phyloP scores from a whole-genome alignment of 2,888 invertebrate species.

The Apamea epomidion region DNA sequence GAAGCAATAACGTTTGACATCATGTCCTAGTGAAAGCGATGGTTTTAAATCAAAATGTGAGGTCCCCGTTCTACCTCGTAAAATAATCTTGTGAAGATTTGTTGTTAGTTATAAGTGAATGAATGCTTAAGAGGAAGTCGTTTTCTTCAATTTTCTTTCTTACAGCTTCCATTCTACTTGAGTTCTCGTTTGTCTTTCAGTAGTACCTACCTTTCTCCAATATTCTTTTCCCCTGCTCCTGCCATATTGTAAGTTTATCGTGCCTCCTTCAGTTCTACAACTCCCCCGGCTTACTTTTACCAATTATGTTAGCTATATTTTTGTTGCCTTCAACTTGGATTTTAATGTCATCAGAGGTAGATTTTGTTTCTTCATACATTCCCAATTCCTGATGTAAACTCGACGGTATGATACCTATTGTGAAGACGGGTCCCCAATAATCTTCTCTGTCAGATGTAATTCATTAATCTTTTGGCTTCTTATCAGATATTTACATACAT shows the following conservation, averaged over 20 bases:
- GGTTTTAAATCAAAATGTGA: slow-evolving; percentile 49
- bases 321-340: neutral
- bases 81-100: slow-evolving; percentile 31
- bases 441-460: slow-evolving; percentile 40
- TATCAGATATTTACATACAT: slow-evolving; percentile 53
- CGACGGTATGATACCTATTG: neutral
- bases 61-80: slow-evolving; percentile 23
- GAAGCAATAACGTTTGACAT: slow-evolving; percentile 55
- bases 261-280: neutral
- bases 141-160: neutral
- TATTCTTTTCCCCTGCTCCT: neutral
- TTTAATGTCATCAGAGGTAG: neutral
- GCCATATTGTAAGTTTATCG: neutral
- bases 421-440: slow-evolving; percentile 24
- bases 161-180: neutral
- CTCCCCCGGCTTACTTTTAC: neutral
- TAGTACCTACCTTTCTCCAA: neutral
- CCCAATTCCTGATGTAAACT: neutral
- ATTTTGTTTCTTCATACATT: neutral
- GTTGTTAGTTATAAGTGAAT: slow-evolving; percentile 8
- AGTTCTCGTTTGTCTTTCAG: neutral
- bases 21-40: slow-evolving; percentile 61
- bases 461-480: slow-evolving; percentile 50
- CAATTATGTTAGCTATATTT: neutral
- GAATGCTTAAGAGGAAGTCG: neutral